Evolutionary conservation across 1,140 invertebrate genomes (phyloP), one percentile per base, ranked within the genome.

Genomic region (Caenorhabditis latens): DNA sequence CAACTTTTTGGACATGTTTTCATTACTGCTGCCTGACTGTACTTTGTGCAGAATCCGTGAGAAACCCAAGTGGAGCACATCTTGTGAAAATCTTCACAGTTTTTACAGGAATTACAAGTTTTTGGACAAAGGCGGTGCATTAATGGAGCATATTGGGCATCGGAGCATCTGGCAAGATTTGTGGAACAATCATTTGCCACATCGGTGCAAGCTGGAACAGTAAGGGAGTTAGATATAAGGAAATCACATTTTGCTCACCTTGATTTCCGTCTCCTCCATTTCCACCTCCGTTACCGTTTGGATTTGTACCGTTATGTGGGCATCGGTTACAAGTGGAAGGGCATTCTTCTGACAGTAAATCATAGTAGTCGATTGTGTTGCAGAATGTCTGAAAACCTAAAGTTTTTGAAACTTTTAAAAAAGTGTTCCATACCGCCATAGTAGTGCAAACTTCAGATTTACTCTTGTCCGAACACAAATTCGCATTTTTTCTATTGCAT

Each of bases 261-360:
- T 63, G 61, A 32, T 40, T 43, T 46, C 65, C 65, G 16, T 16
- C 24, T 16, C 65, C 46, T 71, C 67, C 43, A 11, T 65, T 40
- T 40, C 32, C 21, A 16, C 42, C 42, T 71, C 65, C 65, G 19
- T 43, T 71, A 3, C 57, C 32, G 13, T 48, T 50, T 4, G 84
- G 84, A 40, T n/a, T 63, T 24, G 84, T 84, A 48, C 84, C 84
- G 40, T 84, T 84, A 67, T 84, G 13, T 48, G 84, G 84, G 11
- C 84, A 84, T 11, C 84, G 42, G 14, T 84, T 84, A 48, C 84
- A 84, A n/a, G 84, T 84, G 7, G 84, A 84, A 8, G 84, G 84
- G 14, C 84, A 84, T 24, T 84, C 40, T 24, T 5, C 43, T 6
- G 84, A 61, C 50, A 84, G 21, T 19, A 48, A 11, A 48, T 84